A percentile compares a stretch with the other conserved stretches of the same genome.
These are phyloP conservation scores for Hyles vespertilio DNA, from an alignment of 1,140 invertebrate species.

Conservation along the genomic window DNA sequence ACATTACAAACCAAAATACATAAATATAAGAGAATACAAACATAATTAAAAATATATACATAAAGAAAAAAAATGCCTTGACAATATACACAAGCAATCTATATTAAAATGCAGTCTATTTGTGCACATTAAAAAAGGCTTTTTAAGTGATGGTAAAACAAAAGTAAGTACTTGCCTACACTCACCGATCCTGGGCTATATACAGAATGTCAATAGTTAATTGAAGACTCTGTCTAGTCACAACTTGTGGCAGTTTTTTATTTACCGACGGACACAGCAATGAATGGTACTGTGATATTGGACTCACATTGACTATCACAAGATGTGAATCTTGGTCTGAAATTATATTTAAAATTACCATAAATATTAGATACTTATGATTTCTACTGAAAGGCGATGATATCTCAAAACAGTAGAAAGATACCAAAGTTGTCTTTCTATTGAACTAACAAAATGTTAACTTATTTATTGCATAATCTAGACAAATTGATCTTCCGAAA, in stretches of 20 bases:
- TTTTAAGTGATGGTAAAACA: constrained; percentile 1
- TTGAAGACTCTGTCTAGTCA: constrained; percentile 43
- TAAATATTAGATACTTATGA: neutral
- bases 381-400: too few relatives aligned
- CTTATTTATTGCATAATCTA: too few relatives aligned
- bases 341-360: constrained; percentile 10
- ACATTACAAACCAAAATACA: too few relatives aligned
- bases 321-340: constrained; percentile 63
- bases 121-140: neutral
- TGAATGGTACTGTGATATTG: constrained; percentile 81
- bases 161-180: constrained; percentile 36
- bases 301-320: constrained; percentile 82
- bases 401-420: too few relatives aligned
- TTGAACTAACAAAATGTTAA: too few relatives aligned
- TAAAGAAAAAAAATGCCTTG: constrained; percentile 17
- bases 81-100: neutral
- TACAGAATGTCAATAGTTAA: constrained; percentile 44
- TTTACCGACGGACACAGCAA: constrained; percentile 79
- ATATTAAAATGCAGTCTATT: neutral
- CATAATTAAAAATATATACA: too few relatives aligned
- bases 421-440: too few relatives aligned
- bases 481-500: too few relatives aligned
- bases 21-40: too few relatives aligned
- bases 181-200: constrained; percentile 45
- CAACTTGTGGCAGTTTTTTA: constrained; percentile 77